These are phyloP conservation scores for Esox masquinongy DNA, from an alignment of 2,797 vertebrate species.

Conservation along the genomic window DNA sequence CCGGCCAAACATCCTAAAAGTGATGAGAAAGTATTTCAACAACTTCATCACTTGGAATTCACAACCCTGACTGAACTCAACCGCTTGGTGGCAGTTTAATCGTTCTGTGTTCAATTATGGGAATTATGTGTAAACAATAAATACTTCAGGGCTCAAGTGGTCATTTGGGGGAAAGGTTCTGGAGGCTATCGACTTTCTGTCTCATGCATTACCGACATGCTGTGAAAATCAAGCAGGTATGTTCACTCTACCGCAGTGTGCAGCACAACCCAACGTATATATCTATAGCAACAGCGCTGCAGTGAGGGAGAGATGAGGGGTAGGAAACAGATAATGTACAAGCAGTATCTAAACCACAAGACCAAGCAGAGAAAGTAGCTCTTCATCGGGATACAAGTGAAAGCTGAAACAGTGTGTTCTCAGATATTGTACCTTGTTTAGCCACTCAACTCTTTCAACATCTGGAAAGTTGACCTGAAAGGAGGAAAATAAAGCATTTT, in stretches of 20 bases:
- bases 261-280: not conserved
- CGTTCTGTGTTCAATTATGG: too few relatives aligned
- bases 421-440: conserved; percentile 89
- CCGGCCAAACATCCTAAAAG: not conserved
- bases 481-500: conserved; percentile 42
- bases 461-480: conserved; percentile 94
- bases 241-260: not conserved
- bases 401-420: conserved; percentile 28
- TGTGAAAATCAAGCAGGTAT: conserved; percentile 22
- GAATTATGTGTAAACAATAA: not conserved
- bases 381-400: conserved; percentile 15
- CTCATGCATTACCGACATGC: conserved; percentile 7
- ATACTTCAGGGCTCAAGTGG: conserved; percentile 30
- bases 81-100: conserved; percentile 30
- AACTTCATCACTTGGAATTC: not conserved
- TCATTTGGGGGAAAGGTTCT: conserved; percentile 26
- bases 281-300: not conserved
- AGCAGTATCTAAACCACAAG: not conserved
- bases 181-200: conserved; percentile 15
- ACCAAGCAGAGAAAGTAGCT: not conserved
- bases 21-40: not conserved
- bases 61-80: too few relatives aligned
- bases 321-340: not conserved
- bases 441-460: conserved; percentile 95
- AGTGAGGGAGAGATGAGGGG: not conserved